Conservation (phyloP, 2,888 invertebrate genomes). For the Plebejus anna region DNA sequence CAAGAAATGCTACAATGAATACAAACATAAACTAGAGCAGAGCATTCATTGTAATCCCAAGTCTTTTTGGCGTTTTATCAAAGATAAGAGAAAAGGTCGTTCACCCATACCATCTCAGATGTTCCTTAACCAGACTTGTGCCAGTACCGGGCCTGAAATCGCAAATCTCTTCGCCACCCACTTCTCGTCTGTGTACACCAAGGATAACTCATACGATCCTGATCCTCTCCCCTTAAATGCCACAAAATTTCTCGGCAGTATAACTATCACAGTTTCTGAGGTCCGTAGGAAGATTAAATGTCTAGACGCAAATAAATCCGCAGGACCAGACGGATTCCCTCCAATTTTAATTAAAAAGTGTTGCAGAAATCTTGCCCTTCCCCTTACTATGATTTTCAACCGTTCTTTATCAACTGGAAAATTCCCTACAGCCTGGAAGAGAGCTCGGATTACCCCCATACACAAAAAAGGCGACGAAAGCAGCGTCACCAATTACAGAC, state of each 20-base stretch:
- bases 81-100: constrained; percentile 22
- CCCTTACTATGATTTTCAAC: too few relatives aligned
- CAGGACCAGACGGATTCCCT: constrained; percentile 7
- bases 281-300: too few relatives aligned
- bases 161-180: constrained; percentile 7
- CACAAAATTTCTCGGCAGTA: neutral
- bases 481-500: too few relatives aligned
- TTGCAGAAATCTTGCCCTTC: too few relatives aligned
- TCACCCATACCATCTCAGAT: constrained; percentile 26
- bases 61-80: constrained; percentile 32
- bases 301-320: neutral
- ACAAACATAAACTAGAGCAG: constrained; percentile 10
- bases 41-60: constrained; percentile 28
- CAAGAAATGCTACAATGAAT: constrained; percentile 21
- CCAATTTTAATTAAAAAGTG: neutral
- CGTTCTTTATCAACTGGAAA: neutral
- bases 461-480: neutral
- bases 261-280: too few relatives aligned
- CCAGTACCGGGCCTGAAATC: constrained; percentile 24
- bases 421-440: too few relatives aligned
- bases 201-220: neutral
- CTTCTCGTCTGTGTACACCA: constrained; percentile 23
- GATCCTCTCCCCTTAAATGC: neutral
- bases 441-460: neutral
- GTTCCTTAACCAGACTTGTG: neutral